Conservation (phyloP, 2,888 invertebrate genomes). For the Pachliopta kotzebuea region DNA sequence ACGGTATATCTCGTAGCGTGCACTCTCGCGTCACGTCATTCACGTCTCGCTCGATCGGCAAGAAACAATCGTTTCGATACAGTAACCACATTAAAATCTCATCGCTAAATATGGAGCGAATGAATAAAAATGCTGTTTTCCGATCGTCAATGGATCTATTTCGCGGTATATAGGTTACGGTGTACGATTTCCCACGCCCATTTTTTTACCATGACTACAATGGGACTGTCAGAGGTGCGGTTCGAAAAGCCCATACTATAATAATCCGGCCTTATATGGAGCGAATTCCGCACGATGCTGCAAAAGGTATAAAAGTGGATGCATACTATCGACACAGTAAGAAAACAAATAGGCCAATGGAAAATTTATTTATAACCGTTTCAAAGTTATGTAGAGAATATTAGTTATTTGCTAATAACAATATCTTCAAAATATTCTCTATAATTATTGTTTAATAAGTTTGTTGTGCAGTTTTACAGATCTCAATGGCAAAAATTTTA, state of each 20-base stretch:
- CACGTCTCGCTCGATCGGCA: constrained; percentile 15
- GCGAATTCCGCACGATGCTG: constrained; percentile 58
- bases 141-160: constrained; percentile 26
- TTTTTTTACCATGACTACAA: constrained; percentile 45
- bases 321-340: constrained; percentile 18
- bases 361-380: too few relatives aligned
- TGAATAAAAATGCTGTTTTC: constrained; percentile 20
- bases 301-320: constrained; percentile 47
- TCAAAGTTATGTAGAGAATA: too few relatives aligned
- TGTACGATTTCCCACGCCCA: constrained; percentile 53
- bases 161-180: constrained; percentile 52
- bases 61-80: constrained; percentile 22
- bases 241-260: constrained; percentile 34
- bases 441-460: too few relatives aligned
- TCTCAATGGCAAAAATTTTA: too few relatives aligned
- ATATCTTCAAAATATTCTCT: too few relatives aligned
- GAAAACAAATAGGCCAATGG: not conserved
- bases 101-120: constrained; percentile 28
- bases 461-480: too few relatives aligned
- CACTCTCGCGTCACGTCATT: not conserved
- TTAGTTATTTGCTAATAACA: too few relatives aligned
- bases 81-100: constrained; percentile 13
- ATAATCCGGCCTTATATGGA: constrained; percentile 64
- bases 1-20: not conserved
- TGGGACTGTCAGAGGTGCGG: constrained; percentile 44